Evolutionary conservation across 2,797 vertebrate species (phyloP).

Genomic region (Sebastes aleutianus): DNA sequence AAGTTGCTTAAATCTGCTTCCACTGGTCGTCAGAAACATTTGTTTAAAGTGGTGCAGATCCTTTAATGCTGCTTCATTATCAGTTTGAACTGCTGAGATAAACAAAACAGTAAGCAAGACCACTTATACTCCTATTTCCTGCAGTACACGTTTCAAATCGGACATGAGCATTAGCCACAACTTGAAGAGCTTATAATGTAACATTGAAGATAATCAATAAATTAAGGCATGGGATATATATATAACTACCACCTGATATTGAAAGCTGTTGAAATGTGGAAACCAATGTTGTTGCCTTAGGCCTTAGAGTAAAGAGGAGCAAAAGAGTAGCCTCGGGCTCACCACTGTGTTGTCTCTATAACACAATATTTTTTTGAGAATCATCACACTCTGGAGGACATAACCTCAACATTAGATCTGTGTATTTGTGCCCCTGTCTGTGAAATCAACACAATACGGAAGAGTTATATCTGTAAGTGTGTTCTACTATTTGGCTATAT

Average conservation of each 20-base stretch:
- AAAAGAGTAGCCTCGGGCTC: slow-evolving; percentile 51
- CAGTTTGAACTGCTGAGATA: slow-evolving; percentile 16
- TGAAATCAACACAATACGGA: not conserved
- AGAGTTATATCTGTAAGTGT: not conserved
- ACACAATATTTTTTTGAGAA: slow-evolving; percentile 10
- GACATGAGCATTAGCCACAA: not conserved
- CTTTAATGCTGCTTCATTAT: slow-evolving; percentile 22
- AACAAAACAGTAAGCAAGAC: slow-evolving; percentile 10
- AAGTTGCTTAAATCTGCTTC: slow-evolving; percentile 50
- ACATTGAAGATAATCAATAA: slow-evolving; percentile 18
- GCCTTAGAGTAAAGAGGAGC: slow-evolving; percentile 40
- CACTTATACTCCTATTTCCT: not conserved
- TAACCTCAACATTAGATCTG: not conserved
- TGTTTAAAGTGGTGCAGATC: slow-evolving; percentile 43
- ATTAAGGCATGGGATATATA: slow-evolving; percentile 10
- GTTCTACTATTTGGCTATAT: not conserved
- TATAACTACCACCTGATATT: not conserved
- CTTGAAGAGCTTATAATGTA: not conserved
- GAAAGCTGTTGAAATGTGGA: slow-evolving; percentile 14
- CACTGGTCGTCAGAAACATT: slow-evolving; percentile 31
- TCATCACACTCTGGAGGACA: slow-evolving; percentile 7
- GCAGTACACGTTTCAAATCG: not conserved
- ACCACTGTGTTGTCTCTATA: not conserved
- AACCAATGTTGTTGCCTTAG: slow-evolving; percentile 44
- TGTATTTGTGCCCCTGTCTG: not conserved